phyloP scores from a whole-genome alignment of 2,797 vertebrate species.

The Fratercula arctica region DNA sequence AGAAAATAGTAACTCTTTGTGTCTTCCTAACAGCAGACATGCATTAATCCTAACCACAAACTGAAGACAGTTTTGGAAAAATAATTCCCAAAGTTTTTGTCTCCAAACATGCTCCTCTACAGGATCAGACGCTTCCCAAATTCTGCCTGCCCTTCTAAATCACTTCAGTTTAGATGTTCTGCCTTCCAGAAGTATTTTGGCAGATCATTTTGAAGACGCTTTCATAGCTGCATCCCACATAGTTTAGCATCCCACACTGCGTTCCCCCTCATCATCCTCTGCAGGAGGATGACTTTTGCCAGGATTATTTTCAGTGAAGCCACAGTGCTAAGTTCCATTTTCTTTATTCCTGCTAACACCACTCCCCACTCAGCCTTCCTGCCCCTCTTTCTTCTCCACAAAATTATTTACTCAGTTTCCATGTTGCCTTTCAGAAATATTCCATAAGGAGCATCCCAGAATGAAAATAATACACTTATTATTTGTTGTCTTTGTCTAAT shows the following conservation, averaged over 20 bases:
- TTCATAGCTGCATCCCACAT: neutral
- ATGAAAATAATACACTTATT: neutral
- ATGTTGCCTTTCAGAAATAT: neutral
- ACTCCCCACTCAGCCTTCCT: neutral
- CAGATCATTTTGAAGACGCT: neutral
- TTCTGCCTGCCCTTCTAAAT: neutral
- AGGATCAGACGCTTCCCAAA: neutral
- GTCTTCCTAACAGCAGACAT: neutral
- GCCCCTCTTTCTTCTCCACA: neutral
- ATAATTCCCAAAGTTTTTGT: neutral
- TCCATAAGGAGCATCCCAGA: neutral
- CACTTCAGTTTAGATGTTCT: neutral
- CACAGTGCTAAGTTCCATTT: neutral
- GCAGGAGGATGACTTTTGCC: neutral
- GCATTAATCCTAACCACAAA: slow-evolving; percentile 1
- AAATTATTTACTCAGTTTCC: neutral
- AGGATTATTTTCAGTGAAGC: neutral
- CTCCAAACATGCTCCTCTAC: neutral
- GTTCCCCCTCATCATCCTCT: neutral
- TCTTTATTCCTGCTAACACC: neutral
- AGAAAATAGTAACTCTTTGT: slow-evolving; percentile 38
- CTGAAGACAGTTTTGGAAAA: neutral
- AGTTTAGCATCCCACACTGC: neutral
- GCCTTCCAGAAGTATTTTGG: neutral
- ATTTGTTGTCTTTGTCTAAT: neutral